Evolutionary conservation across 2,888 invertebrate species (phyloP), one percentile per base, ranked within the genome.

Genomic region (Heliothis peltigera): DNA sequence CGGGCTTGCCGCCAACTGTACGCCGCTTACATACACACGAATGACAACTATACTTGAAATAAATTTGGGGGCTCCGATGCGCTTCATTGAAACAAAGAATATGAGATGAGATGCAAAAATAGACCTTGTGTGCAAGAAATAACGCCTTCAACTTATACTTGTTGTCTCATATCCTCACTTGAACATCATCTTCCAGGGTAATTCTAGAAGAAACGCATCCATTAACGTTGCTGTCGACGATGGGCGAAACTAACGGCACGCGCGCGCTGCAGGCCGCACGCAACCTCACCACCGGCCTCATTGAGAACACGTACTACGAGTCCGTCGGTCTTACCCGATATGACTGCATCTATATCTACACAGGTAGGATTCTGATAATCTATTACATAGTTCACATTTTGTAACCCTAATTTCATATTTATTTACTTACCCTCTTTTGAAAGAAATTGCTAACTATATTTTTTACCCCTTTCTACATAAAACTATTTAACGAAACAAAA

Each of bases 161-260:
- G 1, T 17, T 35, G 19, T 1, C 21, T 32, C 2, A 47, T 32
- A 8, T 8, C 2, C 21, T 48, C 17, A 64, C 17, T 10, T 3
- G 0, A n/a, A 7, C 2, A 56, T 1, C 1, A 35, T 0, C n/a
- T 53, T 71, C 21, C 85, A 97, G 97, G 93, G 96, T 96, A 22
- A 96, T 95, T 80, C 86, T 92, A 46, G 96, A 96, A 82, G 96
- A 96, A 79, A 66, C 70, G 0, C 81, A 90, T 12, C 87, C 91
- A 0, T 43, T 70, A 3, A 4, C 73, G 0, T 58, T 74, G 10
- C 52, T 86, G 62, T 65, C 80, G 0, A 66, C 3, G 0, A 17
- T 84, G 19, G 66, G 78, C 5, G 15, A 8, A 0, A 39, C 25
- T 17, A 86, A 86, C 60, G 43, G 48, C 4, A 69, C 84, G 1